Percentiles rank a stretch among this genome's conserved stretches.
phyloP scores from a whole-genome alignment of 2,113 vertebrate genomes.

The Mesitornis unicolor region DNA sequence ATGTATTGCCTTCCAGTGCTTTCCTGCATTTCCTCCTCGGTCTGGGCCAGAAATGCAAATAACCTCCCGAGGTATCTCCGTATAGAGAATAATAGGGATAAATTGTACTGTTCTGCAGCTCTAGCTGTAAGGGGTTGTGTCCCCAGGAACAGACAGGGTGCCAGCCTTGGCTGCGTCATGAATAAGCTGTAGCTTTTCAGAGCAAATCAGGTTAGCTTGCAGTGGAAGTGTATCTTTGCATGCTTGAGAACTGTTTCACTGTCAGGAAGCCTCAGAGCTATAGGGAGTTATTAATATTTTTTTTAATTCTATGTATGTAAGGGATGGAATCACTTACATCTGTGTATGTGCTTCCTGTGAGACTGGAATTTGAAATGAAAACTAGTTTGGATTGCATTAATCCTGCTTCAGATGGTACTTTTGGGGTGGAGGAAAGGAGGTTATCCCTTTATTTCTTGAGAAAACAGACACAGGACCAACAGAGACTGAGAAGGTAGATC shows the following conservation, averaged over 20 bases:
- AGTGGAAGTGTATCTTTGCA: not conserved
- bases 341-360: not conserved
- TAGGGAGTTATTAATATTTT: not conserved
- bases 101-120: not conserved
- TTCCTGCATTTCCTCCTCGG: not conserved
- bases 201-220: not conserved
- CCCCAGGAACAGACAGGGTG: not conserved
- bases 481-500: not conserved
- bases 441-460: not conserved
- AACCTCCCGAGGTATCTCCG: not conserved
- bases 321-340: not conserved
- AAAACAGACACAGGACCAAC: not conserved
- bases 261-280: not conserved
- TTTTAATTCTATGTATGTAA: not conserved
- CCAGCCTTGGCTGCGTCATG: not conserved
- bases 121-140: not conserved
- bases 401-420: not conserved
- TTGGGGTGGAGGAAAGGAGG: not conserved
- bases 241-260: not conserved
- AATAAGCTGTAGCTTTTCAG: not conserved
- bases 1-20: not conserved
- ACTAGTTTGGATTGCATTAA: not conserved
- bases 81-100: not conserved
- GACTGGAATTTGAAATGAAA: not conserved
- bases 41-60: not conserved